Percentiles rank a stretch among this genome's conserved stretches.
Conservation (phyloP, 2,113 vertebrate genomes). For the Gila orcuttii region DNA sequence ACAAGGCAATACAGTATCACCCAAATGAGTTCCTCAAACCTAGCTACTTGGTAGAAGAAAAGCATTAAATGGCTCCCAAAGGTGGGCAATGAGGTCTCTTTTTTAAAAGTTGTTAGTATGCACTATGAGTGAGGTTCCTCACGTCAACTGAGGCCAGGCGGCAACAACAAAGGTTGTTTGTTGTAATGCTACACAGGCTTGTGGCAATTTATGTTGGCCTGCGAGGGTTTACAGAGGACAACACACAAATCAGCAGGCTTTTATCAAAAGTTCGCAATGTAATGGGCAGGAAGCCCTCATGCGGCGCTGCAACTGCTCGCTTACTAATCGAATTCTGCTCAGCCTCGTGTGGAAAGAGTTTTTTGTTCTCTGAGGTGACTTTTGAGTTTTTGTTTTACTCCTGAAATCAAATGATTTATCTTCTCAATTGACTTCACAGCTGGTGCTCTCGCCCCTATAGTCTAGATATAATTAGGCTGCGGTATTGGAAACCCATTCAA, state of each 20-base stretch:
- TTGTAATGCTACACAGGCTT: conserved; percentile 5
- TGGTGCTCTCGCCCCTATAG: conserved; percentile 12
- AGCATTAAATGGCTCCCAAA: not conserved
- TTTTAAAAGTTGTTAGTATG: conserved; percentile 39
- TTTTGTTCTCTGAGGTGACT: conserved; percentile 2
- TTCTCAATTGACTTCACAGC: conserved; percentile 7
- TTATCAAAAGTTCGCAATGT: conserved; percentile 20
- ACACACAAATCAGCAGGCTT: conserved; percentile 27
- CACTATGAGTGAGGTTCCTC: conserved; percentile 18
- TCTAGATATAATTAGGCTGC: conserved; percentile 19
- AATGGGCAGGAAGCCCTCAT: conserved; percentile 37
- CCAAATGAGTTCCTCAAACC: not conserved
- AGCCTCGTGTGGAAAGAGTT: conserved; percentile 6
- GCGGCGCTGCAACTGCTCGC: conserved; percentile 1
- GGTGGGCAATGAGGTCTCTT: conserved; percentile 33
- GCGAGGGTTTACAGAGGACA: conserved; percentile 27
- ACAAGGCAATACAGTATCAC: not conserved
- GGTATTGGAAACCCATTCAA: conserved; percentile 2
- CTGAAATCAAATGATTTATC: conserved; percentile 26
- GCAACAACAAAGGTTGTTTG: conserved; percentile 26
- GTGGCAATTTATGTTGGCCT: conserved; percentile 38
- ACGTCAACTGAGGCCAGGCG: conserved; percentile 12
- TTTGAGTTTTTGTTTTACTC: conserved; percentile 31
- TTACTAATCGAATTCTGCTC: conserved; percentile 41
- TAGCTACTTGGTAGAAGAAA: not conserved